Evolutionary conservation across 35 echinoderm and acorn worm genomes (phyloP).

Genomic region (Antedon bifida): DNA sequence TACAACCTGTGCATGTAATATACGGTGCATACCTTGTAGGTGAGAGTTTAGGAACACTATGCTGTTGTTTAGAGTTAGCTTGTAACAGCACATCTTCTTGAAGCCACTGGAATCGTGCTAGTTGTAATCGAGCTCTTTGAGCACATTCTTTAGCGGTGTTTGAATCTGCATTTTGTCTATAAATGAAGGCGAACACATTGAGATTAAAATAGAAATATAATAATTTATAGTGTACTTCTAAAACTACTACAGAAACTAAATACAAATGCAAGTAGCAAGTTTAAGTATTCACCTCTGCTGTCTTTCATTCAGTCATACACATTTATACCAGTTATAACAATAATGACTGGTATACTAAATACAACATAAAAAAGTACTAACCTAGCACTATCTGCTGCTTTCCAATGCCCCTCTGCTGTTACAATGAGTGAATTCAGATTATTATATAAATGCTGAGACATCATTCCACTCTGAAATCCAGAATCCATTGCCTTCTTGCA

Average conservation of each 20-base stretch:
- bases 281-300: too few species aligned
- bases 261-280: too few species aligned
- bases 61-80: slow-evolving; percentile 17
- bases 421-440: slow-evolving; percentile 1
- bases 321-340: too few species aligned
- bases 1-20: background rate
- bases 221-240: too few species aligned
- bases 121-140: slow-evolving; percentile 34
- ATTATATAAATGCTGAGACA: slow-evolving; percentile 3
- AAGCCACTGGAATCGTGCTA: slow-evolving; percentile 77
- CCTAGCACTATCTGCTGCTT: slow-evolving; percentile 11
- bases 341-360: too few species aligned
- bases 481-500: slow-evolving; percentile 43
- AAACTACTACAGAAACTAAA: too few species aligned
- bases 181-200: too few species aligned
- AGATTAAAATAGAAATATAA: too few species aligned
- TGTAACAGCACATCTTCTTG: slow-evolving; percentile 72
- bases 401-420: slow-evolving; percentile 11
- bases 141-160: too few species aligned
- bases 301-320: too few species aligned
- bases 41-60: slow-evolving; percentile 33
- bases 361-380: background rate
- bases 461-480: slow-evolving; percentile 19
- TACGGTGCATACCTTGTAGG: slow-evolving; percentile 50
- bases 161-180: too few species aligned